Base-by-base conservation (phyloP, 2,888 invertebrate genomes). In the Ephialtes manifestator region DNA sequence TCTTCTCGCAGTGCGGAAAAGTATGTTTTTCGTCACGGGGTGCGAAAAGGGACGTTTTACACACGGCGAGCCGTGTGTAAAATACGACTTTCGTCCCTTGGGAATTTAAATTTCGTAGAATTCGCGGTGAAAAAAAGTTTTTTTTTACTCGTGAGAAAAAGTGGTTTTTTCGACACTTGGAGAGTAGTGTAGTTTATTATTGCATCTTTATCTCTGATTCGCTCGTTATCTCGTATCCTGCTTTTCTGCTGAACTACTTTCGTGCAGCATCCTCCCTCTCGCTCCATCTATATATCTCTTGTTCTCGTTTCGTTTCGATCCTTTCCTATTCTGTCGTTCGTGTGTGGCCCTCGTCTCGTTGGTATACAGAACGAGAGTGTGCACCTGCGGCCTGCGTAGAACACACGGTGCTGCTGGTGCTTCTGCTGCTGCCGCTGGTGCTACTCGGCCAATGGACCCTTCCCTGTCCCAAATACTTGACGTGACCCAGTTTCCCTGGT, bases 401-500 rank as follows among this genome's bases (percentile, higher is more conserved):
- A 84, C 67, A 48, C 55, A 43, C 71, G 24, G 35, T 67, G 55
- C 31, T 71, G 43, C 24, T 75, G 20, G 43, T 65, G 55, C 51
- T 72, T 71, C 51, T 46, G 60, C 63, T 48, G 79, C 65, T 71
- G 51, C 60, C 24, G 76, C 68, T 79, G 75, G 58, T 78, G 72
- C 70, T 81, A 76, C 79, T 85, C 85, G 85, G 82, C 89, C 89
- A 88, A 88, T 90, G 89, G 89, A 90, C 87, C 88, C 91, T 89
- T 89, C 90, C 89, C 89, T 90, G 90, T 89, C 88, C 90, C 87
- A 91, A 90, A 91, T 90, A 91, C 89, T 88, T 87, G 88, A 89
- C 89, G 90, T 92, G 92, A 92, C 92, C 92, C 89, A 92, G 88
- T 92, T 93, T 90, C 90, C 88, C 87, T 88, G 88, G 87, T 88